Percentiles rank a stretch among this genome's conserved stretches.
Evolutionary conservation across 2,113 vertebrate species (phyloP).

Genomic region (Pandion haliaetus): DNA sequence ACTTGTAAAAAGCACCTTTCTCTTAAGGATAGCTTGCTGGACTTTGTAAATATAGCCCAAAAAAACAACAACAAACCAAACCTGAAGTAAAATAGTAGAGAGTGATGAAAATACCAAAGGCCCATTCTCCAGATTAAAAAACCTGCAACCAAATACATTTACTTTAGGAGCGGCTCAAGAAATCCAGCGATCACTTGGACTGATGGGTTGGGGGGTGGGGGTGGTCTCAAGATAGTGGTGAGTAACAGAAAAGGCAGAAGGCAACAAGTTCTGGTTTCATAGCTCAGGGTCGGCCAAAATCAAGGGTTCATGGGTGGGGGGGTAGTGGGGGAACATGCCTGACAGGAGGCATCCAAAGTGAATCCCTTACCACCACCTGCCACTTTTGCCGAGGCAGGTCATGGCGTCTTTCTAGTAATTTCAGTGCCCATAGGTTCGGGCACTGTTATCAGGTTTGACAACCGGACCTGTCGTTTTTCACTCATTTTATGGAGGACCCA

Average conservation of each 20-base stretch:
- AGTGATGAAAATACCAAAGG: background rate
- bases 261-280: background rate
- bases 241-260: background rate
- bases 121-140: background rate
- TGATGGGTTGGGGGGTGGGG: fast-evolving
- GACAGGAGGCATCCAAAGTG: background rate
- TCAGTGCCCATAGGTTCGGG: background rate
- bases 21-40: slow-evolving; percentile 7
- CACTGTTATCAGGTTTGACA: background rate
- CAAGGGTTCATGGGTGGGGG: background rate
- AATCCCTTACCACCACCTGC: background rate
- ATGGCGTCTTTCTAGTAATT: background rate
- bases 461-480: background rate
- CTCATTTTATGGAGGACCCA: background rate
- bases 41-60: slow-evolving; percentile 25
- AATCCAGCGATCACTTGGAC: background rate
- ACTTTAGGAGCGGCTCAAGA: background rate
- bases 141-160: background rate
- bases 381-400: background rate
- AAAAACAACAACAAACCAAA: background rate
- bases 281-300: background rate
- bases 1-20: slow-evolving; percentile 62
- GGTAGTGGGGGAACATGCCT: background rate
- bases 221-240: background rate
- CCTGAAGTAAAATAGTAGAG: background rate